Evolutionary conservation across 2,113 vertebrate species (phyloP).

Genomic region (Scomber colias): DNA sequence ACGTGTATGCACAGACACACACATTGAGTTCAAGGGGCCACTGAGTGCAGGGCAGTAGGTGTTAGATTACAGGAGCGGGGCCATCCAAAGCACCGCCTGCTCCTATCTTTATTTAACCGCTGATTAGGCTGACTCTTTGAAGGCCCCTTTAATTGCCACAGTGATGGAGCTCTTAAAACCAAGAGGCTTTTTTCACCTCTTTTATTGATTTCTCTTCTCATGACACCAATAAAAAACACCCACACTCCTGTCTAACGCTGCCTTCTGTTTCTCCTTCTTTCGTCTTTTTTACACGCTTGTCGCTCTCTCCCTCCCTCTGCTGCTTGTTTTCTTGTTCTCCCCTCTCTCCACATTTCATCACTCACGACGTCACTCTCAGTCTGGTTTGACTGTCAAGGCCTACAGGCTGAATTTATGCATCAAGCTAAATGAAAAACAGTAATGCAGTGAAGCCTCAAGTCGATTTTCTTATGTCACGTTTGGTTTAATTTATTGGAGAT

Average conservation of each 20-base stretch:
- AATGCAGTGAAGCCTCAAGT: background rate
- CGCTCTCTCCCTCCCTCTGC: conserved; percentile 26
- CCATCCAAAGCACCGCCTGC: conserved; percentile 75
- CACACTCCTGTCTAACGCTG: conserved; percentile 38
- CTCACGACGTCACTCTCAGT: background rate
- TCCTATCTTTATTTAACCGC: conserved; percentile 81
- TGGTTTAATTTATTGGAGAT: conserved; percentile 13
- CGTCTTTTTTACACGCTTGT: conserved; percentile 23
- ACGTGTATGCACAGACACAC: conserved; percentile 29
- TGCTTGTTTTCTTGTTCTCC: conserved; percentile 19
- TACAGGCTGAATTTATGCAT: background rate
- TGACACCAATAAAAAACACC: conserved; percentile 78
- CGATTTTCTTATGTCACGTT: conserved; percentile 12
- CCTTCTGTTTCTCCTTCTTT: conserved; percentile 44
- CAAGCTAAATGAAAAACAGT: background rate
- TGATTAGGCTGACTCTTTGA: conserved; percentile 81
- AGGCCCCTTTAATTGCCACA: conserved; percentile 78
- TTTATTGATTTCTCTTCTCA: conserved; percentile 81
- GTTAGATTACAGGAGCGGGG: conserved; percentile 80
- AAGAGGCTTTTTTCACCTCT: conserved; percentile 68
- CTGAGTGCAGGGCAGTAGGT: conserved; percentile 75
- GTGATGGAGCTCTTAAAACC: conserved; percentile 73
- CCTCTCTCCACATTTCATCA: conserved; percentile 29
- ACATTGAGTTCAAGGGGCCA: conserved; percentile 70
- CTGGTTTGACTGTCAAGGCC: background rate